phyloP scores from a whole-genome alignment of 92 coral and sea anemone genomes.

The Umimayanthus kanabou region DNA sequence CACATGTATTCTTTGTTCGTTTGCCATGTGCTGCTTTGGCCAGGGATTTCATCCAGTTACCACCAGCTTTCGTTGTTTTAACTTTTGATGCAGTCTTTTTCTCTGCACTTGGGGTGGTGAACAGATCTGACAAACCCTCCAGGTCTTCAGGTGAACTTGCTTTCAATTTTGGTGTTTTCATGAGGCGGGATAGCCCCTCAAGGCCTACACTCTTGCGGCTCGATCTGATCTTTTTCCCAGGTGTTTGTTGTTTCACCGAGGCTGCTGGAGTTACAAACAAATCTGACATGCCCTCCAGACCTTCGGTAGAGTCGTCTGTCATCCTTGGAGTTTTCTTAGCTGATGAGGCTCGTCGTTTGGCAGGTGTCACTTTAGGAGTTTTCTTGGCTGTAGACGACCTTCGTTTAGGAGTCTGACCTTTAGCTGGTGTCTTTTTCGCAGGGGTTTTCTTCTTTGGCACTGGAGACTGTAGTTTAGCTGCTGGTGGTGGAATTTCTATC shows the following conservation, averaged over 20 bases:
- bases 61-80: conserved; percentile 38
- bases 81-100: conserved; percentile 23
- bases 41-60: conserved; percentile 73
- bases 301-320: conserved; percentile 40
- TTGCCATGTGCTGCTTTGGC: conserved; percentile 62
- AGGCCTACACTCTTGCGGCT: conserved; percentile 67
- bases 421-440: neutral
- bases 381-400: conserved; percentile 26
- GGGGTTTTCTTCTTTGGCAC: conserved; percentile 11
- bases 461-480: neutral
- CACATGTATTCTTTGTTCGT: conserved; percentile 32
- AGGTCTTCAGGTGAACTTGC: conserved; percentile 47
- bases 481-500: neutral
- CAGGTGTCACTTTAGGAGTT: conserved; percentile 36
- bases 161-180: conserved; percentile 65
- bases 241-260: conserved; percentile 13
- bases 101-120: conserved; percentile 59
- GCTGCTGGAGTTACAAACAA: conserved; percentile 70
- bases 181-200: conserved; percentile 51
- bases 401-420: conserved; percentile 30
- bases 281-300: conserved; percentile 53
- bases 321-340: conserved; percentile 26
- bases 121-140: conserved; percentile 64
- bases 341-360: conserved; percentile 22
- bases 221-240: conserved; percentile 13